These are phyloP conservation scores for Copsychus sechellarum DNA, from an alignment of 2,113 vertebrate genomes.

Conservation along the genomic window DNA sequence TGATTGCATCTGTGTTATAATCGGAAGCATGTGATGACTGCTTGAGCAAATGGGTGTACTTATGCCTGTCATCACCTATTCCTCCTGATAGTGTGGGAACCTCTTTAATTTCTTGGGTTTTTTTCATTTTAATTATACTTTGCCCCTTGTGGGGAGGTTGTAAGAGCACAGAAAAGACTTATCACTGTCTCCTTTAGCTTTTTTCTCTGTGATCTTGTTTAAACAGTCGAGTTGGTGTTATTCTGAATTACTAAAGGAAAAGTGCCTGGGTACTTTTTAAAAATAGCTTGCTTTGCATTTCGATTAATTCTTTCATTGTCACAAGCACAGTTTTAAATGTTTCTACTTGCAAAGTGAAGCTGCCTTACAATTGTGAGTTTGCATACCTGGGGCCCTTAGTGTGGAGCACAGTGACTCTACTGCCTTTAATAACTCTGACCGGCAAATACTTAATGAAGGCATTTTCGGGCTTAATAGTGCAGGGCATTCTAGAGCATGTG, in stretches of 20 bases:
- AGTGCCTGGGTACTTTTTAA: not conserved
- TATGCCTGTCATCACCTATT: not conserved
- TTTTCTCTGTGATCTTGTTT: not conserved
- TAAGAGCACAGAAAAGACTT: not conserved
- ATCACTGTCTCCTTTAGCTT: not conserved
- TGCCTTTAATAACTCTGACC: not conserved
- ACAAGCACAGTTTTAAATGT: not conserved
- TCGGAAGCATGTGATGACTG: not conserved
- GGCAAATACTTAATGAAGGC: fast-evolving
- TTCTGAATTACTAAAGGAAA: not conserved
- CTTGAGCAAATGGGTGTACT: not conserved
- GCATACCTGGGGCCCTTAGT: fast-evolving
- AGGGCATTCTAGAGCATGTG: not conserved
- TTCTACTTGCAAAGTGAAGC: not conserved
- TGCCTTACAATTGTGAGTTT: not conserved
- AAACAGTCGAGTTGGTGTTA: not conserved
- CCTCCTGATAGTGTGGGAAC: not conserved
- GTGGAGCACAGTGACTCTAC: not conserved
- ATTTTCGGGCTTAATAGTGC: not conserved
- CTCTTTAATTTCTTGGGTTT: not conserved
- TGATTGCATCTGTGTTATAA: not conserved
- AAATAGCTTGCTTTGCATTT: fast-evolving
- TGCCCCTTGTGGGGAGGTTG: fast-evolving
- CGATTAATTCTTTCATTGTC: not conserved
- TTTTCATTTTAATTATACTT: not conserved